Percentiles rank a stretch among this genome's conserved stretches.
phyloP scores from a whole-genome alignment of 2,888 invertebrate species.

The Oscheius myriophilus region DNA sequence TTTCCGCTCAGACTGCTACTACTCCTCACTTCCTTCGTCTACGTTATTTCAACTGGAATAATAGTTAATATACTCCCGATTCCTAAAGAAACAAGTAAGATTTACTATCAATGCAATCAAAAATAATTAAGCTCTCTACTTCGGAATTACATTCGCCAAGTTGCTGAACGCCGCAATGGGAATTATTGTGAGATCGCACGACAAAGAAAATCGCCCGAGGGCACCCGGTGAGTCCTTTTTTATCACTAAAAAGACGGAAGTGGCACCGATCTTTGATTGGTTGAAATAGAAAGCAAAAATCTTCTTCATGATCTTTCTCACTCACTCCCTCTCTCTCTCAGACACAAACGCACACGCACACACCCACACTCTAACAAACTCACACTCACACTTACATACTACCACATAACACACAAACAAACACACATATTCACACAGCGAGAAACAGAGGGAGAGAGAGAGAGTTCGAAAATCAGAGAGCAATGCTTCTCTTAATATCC shows the following conservation, averaged over 20 bases:
- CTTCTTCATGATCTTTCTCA: no score
- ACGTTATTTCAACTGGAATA: conserved; percentile 42
- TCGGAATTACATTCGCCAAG: conserved; percentile 58
- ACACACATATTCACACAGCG: no score
- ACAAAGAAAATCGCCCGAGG: conserved; percentile 51
- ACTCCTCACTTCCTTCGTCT: conserved; percentile 44
- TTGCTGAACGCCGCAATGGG: conserved; percentile 59
- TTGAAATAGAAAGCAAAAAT: no score
- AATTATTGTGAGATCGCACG: conserved; percentile 50
- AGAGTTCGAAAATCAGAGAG: no score
- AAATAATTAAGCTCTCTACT: conserved; percentile 34
- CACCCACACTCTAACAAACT: no score
- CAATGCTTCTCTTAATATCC: no score
- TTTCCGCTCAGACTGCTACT: conserved; percentile 56
- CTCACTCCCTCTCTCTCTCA: background rate
- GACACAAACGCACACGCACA: no score
- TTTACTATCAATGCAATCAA: background rate
- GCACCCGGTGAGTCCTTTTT: conserved; percentile 41
- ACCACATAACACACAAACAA: no score
- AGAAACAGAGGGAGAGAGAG: no score
- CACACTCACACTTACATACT: no score
- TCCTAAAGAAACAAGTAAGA: background rate
- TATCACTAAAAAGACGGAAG: background rate
- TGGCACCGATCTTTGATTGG: background rate
- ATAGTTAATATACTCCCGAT: conserved; percentile 22